Evolutionary conservation across 2,888 invertebrate species (phyloP).

Genomic region (Magallana nippona): DNA sequence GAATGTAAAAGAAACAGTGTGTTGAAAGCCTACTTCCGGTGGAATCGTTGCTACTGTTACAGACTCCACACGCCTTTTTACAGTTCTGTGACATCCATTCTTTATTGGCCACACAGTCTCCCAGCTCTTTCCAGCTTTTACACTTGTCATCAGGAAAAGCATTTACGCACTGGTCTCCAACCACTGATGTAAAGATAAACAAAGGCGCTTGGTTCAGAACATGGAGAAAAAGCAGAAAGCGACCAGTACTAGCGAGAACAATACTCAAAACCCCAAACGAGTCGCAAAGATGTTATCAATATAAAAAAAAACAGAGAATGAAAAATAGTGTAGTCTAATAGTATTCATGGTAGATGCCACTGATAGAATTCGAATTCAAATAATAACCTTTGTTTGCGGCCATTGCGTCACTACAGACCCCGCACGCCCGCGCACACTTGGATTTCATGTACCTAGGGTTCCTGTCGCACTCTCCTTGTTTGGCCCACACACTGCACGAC

Average conservation of each 20-base stretch:
- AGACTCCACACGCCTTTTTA: slow-evolving; percentile 67
- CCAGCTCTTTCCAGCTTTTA: slow-evolving; percentile 66
- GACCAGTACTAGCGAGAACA: no score
- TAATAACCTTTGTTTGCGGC: slow-evolving; percentile 32
- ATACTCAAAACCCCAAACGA: no score
- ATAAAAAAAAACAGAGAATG: no score
- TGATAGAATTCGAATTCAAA: no score
- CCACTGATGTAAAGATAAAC: not conserved
- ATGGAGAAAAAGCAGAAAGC: no score
- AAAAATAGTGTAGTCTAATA: no score
- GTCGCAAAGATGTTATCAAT: no score
- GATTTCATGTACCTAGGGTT: slow-evolving; percentile 51
- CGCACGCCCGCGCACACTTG: slow-evolving; percentile 58
- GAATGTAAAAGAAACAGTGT: not conserved
- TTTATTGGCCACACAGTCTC: slow-evolving; percentile 73
- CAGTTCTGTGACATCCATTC: slow-evolving; percentile 74
- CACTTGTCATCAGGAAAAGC: slow-evolving; percentile 63
- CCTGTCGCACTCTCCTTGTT: slow-evolving; percentile 47
- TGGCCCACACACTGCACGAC: slow-evolving; percentile 46
- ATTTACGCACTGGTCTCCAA: slow-evolving; percentile 63
- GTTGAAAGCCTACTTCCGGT: slow-evolving; percentile 52
- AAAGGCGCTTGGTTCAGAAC: no score
- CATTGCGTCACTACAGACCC: slow-evolving; percentile 45
- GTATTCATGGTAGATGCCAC: no score
- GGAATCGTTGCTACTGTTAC: slow-evolving; percentile 49